These are phyloP conservation scores for Drosophila cyrtoloma DNA, from an alignment of 2,888 invertebrate species.

Conservation along the genomic window DNA sequence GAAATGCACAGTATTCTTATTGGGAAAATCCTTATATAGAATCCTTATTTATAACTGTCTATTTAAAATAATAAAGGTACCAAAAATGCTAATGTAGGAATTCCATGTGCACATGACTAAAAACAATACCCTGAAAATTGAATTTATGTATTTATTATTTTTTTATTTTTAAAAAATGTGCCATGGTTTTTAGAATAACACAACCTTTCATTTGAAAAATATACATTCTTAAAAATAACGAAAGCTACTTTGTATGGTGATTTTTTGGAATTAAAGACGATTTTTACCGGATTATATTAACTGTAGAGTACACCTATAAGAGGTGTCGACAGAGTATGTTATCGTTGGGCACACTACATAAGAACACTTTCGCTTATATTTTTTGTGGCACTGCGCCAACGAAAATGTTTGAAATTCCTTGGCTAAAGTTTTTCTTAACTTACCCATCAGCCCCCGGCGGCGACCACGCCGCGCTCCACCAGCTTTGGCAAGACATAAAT, in stretches of 20 bases:
- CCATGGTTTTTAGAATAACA: rapidly evolving
- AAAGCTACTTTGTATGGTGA: neutral
- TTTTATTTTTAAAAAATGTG: neutral
- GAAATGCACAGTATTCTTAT: neutral
- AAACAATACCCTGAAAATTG: rapidly evolving
- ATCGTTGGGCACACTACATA: neutral
- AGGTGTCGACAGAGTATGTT: neutral
- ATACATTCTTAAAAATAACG: neutral
- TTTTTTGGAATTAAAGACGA: neutral
- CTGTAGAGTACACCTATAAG: neutral
- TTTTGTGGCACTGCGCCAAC: conserved; percentile 51
- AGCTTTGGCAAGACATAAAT: conserved; percentile 62
- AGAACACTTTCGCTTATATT: neutral
- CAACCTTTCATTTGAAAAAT: rapidly evolving
- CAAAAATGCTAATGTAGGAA: neutral
- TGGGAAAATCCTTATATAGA: neutral
- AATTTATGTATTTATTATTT: neutral
- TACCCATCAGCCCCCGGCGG: neutral
- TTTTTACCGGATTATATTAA: neutral
- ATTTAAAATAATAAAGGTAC: neutral
- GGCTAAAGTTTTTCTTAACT: conserved; percentile 47
- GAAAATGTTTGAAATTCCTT: conserved; percentile 72
- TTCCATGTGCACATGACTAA: neutral
- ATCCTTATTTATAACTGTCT: neutral
- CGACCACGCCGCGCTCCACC: neutral